These are phyloP conservation scores for Corythucha ciliata DNA, from an alignment of 2,888 invertebrate genomes.

Conservation along the genomic window DNA sequence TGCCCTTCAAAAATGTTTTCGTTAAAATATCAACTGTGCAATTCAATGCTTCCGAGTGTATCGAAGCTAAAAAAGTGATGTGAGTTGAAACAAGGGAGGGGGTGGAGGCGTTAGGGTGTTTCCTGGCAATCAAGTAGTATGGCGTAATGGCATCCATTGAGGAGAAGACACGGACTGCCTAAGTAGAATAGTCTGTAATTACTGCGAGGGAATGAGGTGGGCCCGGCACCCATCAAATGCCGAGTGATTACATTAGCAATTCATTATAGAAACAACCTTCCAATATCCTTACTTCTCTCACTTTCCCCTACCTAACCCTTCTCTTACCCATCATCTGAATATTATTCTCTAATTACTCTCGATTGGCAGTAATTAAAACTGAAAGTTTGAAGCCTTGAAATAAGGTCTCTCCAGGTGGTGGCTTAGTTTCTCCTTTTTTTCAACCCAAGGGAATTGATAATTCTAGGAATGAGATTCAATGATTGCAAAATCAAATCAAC, in stretches of 20 bases:
- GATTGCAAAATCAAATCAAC: too few species aligned
- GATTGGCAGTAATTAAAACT: too few species aligned
- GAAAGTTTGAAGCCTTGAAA: too few species aligned
- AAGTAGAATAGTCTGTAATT: constrained; percentile 24
- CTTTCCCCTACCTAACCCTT: constrained; percentile 18
- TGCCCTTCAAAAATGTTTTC: too few species aligned
- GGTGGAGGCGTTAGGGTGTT: neutral
- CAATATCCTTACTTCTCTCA: constrained; percentile 17
- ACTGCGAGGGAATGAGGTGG: constrained; percentile 9
- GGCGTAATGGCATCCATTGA: constrained; percentile 22
- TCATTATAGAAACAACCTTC: constrained; percentile 21
- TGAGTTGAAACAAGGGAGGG: neutral
- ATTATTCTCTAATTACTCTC: too few species aligned
- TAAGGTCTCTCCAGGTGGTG: too few species aligned
- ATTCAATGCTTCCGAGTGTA: too few species aligned
- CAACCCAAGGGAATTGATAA: too few species aligned
- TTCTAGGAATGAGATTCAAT: too few species aligned
- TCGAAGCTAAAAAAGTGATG: too few species aligned
- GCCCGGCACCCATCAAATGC: constrained; percentile 20
- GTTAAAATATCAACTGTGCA: too few species aligned
- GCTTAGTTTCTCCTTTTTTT: too few species aligned
- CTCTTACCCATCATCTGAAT: constrained; percentile 20
- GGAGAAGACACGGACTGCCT: constrained; percentile 22
- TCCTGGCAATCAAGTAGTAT: constrained; percentile 20
- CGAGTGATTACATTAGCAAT: constrained; percentile 24